Evolutionary conservation across 2,797 vertebrate species (phyloP), one percentile per base, ranked within the genome.

Genomic region (Chromobotia macracanthus): DNA sequence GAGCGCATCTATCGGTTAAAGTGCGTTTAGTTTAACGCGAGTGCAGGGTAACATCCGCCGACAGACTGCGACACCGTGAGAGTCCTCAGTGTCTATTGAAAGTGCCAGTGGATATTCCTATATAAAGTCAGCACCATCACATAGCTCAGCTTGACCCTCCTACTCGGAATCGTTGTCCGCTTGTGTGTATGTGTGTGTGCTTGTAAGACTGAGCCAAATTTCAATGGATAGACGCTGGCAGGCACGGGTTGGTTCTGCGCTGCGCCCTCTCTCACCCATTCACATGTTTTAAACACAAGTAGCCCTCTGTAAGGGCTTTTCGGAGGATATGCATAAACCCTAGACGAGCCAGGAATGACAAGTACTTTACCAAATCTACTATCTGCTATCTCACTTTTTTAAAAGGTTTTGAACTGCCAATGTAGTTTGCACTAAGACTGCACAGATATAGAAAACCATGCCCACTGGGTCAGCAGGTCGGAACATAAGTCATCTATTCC

Each of bases 221-320:
- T 87, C 84, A 75, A 80, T 84, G 77, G 79, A 84, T 70, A 82
- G 79, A 69, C 69, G 72, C 84, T 79, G 72, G 83, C 84, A 84
- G 81, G 73, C 77, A 65, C 68, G 19, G 67, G 70, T 66, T 50
- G 65, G 35, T 71, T 69, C 80, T 77, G 69, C 61, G 56, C 84
- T 80, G 84, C 80, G 55, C 68, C 50, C 87, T 82, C 89, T 83
- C 90, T 88, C 90, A 85, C 89, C 83, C 74, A 87, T 91, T 93
- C 92, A 92, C 92, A 93, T 92, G 92, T 89, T 90, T 88, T 83
- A 91, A 88, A 88, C 89, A 93, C 92, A 93, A 92, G 90, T 87
- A 91, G 89, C 85, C 89, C 90, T 92, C 88, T 94, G 92, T 93
- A 89, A 87, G 86, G 84, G 87, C 86, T 85, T 89, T 90, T 89